Evolutionary conservation across 2,113 vertebrate species (phyloP), one percentile per base, ranked within the genome.

Genomic region (Andinoacara biseriatus): DNA sequence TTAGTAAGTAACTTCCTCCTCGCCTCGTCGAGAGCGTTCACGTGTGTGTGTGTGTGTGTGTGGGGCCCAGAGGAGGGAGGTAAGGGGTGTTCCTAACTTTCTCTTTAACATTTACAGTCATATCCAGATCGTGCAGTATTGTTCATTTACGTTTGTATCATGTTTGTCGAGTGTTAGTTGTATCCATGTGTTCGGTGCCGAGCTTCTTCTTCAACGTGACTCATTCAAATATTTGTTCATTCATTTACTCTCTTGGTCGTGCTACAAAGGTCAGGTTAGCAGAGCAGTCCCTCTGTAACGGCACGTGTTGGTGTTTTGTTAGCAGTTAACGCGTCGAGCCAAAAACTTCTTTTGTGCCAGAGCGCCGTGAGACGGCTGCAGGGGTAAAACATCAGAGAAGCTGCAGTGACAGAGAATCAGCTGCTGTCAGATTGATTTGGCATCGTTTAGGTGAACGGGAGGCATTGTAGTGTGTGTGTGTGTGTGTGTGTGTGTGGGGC

Each of bases 331-430:
- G 49, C 15, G 18, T 78, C 61, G 57, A 79, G 74, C 67, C 72
- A 57, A 38, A 63, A 63, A 56, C 17, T 60, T 69, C 0, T 58
- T 49, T 43, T 11, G 18, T 69, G 9, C 59, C 79, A 61, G 22
- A 57, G 22, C 9, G 7, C 57, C 26, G 17, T 62, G 76, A 46
- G 85, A 82, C 75, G 78, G 74, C 87, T 85, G 72, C 60, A 58
- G 76, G 83, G 81, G 18, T 10, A 8, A 43, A 22, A 26, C 81
- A 18, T 74, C 52, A 20, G 52, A 18, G 54, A 58, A 81, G 52
- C 75, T 56, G 67, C 79, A 69, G 79, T 85, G 81, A 82, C 87
- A 81, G 83, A 72, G 60, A 81, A 57, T 81, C 86, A 59, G 87
- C 82, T 31, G 61, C 81, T 79, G 83, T 89, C 85, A 81, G 79